Base-by-base conservation (phyloP, 2,888 invertebrate species). In the Apotomis turbidana region DNA sequence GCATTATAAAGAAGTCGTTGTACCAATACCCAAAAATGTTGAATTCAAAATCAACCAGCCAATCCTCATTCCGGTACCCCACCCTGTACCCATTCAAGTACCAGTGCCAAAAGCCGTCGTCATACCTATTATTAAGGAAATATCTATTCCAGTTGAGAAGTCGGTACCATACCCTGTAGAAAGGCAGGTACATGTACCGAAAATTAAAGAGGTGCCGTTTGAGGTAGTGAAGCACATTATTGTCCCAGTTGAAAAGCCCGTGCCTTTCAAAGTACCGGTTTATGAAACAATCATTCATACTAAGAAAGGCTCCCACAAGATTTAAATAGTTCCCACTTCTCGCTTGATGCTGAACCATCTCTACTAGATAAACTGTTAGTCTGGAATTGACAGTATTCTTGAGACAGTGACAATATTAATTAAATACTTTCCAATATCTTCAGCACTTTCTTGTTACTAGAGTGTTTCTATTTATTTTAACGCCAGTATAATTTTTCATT, bases 281-380 rank as follows among this genome's bases (percentile, higher is more conserved):
- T 95, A 96, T 83, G 96, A 96, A 87, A 95, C 96, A 55, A 94
- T 96, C 72, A 95, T 96, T 78, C 96, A 96, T 79, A 95, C 95
- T 68, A 94, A 95, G 76, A 96, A 96, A 83, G 93, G 93, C 55
- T 89, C 91, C 0, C 91, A 93, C 74, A 88, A 93, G 80, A 82
- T 88, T 69, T 88, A 86, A 86, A 55, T 60, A 57, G 55, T n/a
- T 12, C 60, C 59, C 59, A 51, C 70, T 41, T 46, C 52, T 52
- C 54, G 13, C 10, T 61, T 74, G 15, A 59, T 70, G n/a, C 41
- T 10, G 0, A 13, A 27, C 46, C 13, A 1, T 27, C 12, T 5
- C 9, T 49, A 49, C 8, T 49, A 49, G 6, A 41, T 6, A 41
- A 49, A 8, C 49, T 49, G 9, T 10, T 10, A 6, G 3, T 10